These are phyloP conservation scores for Dicranocentrus wangi DNA, from an alignment of 2,888 invertebrate genomes.

Conservation along the genomic window DNA sequence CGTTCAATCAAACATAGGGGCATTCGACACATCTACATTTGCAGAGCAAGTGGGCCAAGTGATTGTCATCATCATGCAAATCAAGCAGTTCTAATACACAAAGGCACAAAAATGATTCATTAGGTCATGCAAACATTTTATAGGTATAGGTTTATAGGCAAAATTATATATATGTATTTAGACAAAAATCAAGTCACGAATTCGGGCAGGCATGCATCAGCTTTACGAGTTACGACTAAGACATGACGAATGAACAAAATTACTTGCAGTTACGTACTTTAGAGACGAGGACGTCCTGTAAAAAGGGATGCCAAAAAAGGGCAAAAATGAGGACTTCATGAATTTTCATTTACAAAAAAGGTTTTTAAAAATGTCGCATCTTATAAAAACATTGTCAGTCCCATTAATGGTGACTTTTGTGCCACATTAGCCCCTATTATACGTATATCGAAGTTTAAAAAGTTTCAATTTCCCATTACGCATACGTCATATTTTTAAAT, in stretches of 20 bases:
- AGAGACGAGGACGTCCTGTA: conserved; percentile 51
- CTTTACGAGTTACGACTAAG: conserved; percentile 7
- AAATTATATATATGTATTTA: too few species aligned
- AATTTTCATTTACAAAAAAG: neutral
- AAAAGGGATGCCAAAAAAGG: conserved; percentile 38
- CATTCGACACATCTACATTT: too few species aligned
- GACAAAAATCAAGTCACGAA: too few species aligned
- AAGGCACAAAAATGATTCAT: too few species aligned
- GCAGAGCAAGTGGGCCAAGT: too few species aligned
- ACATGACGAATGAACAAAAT: conserved; percentile 21
- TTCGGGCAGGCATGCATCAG: conserved; percentile 12
- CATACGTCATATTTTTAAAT: too few species aligned
- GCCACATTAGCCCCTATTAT: neutral
- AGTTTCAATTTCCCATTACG: too few species aligned
- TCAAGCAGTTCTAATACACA: neutral
- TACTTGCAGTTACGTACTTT: conserved; percentile 53
- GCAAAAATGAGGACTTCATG: conserved; percentile 40
- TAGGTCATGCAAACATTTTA: too few species aligned
- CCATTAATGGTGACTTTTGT: neutral
- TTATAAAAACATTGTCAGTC: neutral
- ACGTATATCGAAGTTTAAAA: too few species aligned
- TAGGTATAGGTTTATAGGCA: too few species aligned
- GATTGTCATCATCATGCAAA: conserved; percentile 5
- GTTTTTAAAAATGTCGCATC: neutral
- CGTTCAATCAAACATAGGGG: too few species aligned